These are phyloP conservation scores for Mobula birostris DNA, from an alignment of 2,113 vertebrate genomes.

Conservation along the genomic window DNA sequence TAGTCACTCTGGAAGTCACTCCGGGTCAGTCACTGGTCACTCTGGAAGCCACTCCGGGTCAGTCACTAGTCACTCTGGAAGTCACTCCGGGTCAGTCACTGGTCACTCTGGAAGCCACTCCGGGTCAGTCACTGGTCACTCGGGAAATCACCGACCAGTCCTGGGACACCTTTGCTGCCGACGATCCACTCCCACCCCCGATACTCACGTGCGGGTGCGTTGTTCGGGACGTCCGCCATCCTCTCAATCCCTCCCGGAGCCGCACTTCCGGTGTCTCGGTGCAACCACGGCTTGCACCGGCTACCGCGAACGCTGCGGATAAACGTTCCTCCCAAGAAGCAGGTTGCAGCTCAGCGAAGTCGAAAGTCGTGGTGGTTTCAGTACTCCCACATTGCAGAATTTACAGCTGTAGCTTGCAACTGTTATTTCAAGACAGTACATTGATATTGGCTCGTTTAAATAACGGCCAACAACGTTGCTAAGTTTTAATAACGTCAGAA, in stretches of 20 bases:
- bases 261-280: not conserved
- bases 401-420: not conserved
- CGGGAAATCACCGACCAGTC: not conserved
- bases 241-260: slow-evolving; percentile 22
- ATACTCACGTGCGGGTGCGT: slow-evolving; percentile 50
- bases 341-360: not conserved
- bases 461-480: not conserved
- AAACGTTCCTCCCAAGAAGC: not conserved
- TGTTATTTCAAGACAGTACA: not conserved
- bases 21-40: not conserved
- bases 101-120: not conserved
- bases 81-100: not conserved
- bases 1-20: not conserved
- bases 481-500: not conserved
- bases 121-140: not conserved
- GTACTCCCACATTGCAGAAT: not conserved
- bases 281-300: not conserved
- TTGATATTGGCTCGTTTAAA: not conserved
- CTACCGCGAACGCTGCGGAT: not conserved
- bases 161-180: not conserved
- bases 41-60: not conserved
- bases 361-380: no score
- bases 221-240: slow-evolving; percentile 50
- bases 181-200: not conserved
- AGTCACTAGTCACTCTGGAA: not conserved